Base-by-base conservation (phyloP, 2,797 vertebrate genomes). In the Gymnoscopelus braueri region DNA sequence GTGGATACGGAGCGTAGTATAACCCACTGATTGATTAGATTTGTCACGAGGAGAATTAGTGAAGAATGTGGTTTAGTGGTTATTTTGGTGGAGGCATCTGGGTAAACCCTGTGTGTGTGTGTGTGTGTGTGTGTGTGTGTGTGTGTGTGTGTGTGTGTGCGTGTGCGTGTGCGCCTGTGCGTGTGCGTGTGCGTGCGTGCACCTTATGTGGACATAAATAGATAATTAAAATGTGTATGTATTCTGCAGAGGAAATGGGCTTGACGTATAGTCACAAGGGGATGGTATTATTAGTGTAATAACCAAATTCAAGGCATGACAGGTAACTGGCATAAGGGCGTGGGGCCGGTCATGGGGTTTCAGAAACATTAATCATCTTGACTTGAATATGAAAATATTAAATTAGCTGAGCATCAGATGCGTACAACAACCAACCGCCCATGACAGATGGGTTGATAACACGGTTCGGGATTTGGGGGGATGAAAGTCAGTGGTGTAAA, bases 21-120 rank as follows among this genome's bases (percentile, higher is more conserved):
- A 44, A 44, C 39, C 39, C 2, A 8, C 39, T 44, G 39, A 6
- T 23, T 82, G 79, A 85, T 86, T 82, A 15, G 73, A 81, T 84
- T 82, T 67, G 60, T 49, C 14, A n/a, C 44, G 19, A 50, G 68
- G 72, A 67, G 71, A 29, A 54, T 71, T 76, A 70, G 66, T 79
- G 79, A 81, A 85, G 85, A 89, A 81, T 71, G 63, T 71, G 63
- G 60, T 78, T 63, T 39, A 63, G 77, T 87, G 85, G 90, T 89
- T 77, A 72, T 39, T 44, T 44, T 44, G 39, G 39, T 44, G 39
- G 39, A 44, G 39, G 39, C 39, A 10, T 2, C 39, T 44, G 39
- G 39, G 7, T 10, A 44, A 10, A 44, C 32, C 32, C 5, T 35
- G 32, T 35, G 32, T 35, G 32, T 35, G 23, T 52, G 61, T 52